Base-by-base conservation (phyloP, 2,888 invertebrate genomes). In the Salpingus planirostris region DNA sequence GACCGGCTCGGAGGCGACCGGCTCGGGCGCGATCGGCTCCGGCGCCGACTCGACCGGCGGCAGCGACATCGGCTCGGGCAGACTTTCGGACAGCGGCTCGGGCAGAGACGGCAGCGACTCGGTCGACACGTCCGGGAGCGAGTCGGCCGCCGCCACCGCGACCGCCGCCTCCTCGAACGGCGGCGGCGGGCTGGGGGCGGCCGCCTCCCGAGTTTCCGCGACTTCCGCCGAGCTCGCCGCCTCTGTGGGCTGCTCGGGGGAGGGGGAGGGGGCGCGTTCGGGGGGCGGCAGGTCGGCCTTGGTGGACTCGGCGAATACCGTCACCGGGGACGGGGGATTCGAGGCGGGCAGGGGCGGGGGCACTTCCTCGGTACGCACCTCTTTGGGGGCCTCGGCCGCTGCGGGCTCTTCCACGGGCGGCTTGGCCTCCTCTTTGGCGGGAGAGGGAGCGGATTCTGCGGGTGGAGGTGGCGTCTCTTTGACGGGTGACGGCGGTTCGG, bases 311-410 rank as follows among this genome's bases (percentile, higher is more conserved):
- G 80, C 80, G 65, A 81, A 80, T 53, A 78, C 78, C 63, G 75
- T 78, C 68, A 80, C 78, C 66, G 79, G 78, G 57, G 78, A 79
- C 51, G 81, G 81, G 61, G 81, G 81, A 59, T 79, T 79, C 60
- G 76, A 78, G 60, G 76, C 73, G 49, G 81, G 81, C 59, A 81
- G 74, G 52, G 81, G 79, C 60, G 80, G 81, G 65, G 80, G 80
- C 60, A 71, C 62, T 65, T 74, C 68, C 63, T 76, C 75, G 68
- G 66, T 72, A 73, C 71, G 71, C 74, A 73, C 73, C 66, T 66
- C 66, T 62, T 64, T 65, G 51, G 51, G 53, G 29, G 43, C 38
- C 33, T 41, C 33, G 31, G 44, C 39, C 40, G 45, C 24, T n/a
- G 27, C 13, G 10, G 50, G 40, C 40, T 47, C 47, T 33, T 54